These are phyloP conservation scores for Daphoenositta chrysoptera DNA, from an alignment of 2,113 vertebrate species.

Conservation along the genomic window DNA sequence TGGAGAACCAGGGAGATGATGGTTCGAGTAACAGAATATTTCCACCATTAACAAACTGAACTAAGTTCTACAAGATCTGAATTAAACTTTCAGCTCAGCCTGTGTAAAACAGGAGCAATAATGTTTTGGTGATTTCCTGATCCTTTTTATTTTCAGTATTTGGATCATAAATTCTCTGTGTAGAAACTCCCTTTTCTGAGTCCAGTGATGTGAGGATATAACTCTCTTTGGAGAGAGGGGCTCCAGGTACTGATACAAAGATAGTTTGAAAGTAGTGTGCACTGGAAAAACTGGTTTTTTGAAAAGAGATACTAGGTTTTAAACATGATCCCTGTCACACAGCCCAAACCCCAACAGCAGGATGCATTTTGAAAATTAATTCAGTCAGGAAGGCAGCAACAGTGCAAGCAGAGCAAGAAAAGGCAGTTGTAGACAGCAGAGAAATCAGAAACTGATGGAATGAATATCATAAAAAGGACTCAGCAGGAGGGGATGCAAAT, in stretches of 20 bases:
- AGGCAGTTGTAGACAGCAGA: neutral
- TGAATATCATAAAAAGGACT: neutral
- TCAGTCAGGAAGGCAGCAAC: neutral
- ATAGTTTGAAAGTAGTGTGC: neutral
- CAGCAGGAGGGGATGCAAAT: neutral
- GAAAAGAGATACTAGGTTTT: neutral
- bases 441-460: neutral
- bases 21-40: neutral
- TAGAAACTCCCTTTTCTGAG: neutral
- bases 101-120: neutral
- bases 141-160: neutral
- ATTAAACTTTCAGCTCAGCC: neutral
- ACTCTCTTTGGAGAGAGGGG: neutral
- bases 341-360: neutral
- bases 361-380: neutral
- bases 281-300: neutral
- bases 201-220: neutral
- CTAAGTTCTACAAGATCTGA: neutral
- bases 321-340: neutral
- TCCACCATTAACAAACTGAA: neutral
- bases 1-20: neutral
- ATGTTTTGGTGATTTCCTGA: neutral
- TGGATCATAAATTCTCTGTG: neutral
- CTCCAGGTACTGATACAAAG: neutral
- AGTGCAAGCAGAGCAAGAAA: neutral